Base-by-base conservation (phyloP, 2,888 invertebrate genomes). In the Iselma pallidipennis region DNA sequence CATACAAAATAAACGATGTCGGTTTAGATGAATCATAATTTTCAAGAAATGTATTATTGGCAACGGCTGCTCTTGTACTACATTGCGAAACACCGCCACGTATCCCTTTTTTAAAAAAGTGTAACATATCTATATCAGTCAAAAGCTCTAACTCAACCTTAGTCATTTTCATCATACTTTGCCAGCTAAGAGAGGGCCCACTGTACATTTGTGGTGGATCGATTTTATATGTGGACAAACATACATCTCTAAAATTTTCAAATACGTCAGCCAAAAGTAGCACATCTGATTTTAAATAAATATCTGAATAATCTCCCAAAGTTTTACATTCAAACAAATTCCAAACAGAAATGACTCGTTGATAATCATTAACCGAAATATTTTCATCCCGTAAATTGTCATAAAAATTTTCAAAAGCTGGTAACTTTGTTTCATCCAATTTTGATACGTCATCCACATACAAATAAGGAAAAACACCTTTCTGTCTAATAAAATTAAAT, bases 191-290 rank as follows among this genome's bases (percentile, higher is more conserved):
- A n/a, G n/a, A n/a, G n/a, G n/a, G n/a, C n/a, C n/a, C n/a, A n/a
- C n/a, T 16, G 75, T 61, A 26, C 76, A 62, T 0, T 75, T 76
- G 74, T 28, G 70, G 67, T 2, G 76, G 74, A 67, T 61, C 56
- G 45, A 61, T 26, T 9, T 3, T 6, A 9, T 52, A 52, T 10
- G 21, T 52, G 5, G 10, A 7, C 0, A 7, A 0, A 12, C 7
- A 52, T n/a, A 16, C 7, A 7, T 14, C 1, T 14, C 19, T n/a
- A 1, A 52, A 52, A 52, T 2, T 52, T 52, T 52, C 31, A n/a
- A 52, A 52, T n/a, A 52, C 12, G n/a, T 52, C 53, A 7, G 7
- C 4, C 21, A 52, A 31, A 1, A 52, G 16, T 5, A 52, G 4
- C 9, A 52, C 14, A 14, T 52, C 53, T 1, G 53, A 19, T 16